Base-by-base conservation (phyloP, 2,888 invertebrate genomes). In the Monoplex corrugatus region DNA sequence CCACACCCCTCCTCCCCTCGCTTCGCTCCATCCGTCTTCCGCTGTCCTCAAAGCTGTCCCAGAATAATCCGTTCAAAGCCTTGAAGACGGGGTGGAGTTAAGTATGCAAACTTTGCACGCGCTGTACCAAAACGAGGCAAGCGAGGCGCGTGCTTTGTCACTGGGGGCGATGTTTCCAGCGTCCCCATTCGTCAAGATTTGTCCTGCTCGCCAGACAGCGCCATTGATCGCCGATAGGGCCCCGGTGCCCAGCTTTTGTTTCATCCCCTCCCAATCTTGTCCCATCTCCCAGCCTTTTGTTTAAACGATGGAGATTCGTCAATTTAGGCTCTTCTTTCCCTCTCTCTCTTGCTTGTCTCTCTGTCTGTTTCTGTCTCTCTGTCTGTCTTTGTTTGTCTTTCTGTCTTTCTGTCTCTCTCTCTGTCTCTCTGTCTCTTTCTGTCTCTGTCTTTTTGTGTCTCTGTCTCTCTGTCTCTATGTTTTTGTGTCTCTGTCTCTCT, bases 131-230 rank as follows among this genome's bases (percentile, higher is more conserved):
- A 85, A 85, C 85, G 63, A 63, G 85, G 57, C 85, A 28, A 28
- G 35, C n/a, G 38, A 63, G 40, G 63, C 63, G 85, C 85, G 85
- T 57, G 85, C 85, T 40, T 50, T 50, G 85, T 85, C 85, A 85
- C 85, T 28, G 28, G 85, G 40, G 84, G 38, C 0, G 57, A 2
- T 45, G 50, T 50, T 16, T 45, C 84, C 38, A 10, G 38, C 57
- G 57, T 40, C 38, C 57, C 44, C 85, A 85, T 85, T 85, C 85
- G 85, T 85, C 85, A 85, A 85, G 85, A 85, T 85, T 63, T 85
- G 85, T 57, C 85, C 44, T 1, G 23, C 8, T 10, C 8, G 45
- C 10, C 57, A 85, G 85, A 35, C 57, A 40, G 85, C 23, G 40
- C 38, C 38, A 63, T 85, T 57, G 85, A 85, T 57, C 40, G 43